These are phyloP conservation scores for Hestina assimilis DNA, from an alignment of 1,140 invertebrate genomes.

Conservation along the genomic window DNA sequence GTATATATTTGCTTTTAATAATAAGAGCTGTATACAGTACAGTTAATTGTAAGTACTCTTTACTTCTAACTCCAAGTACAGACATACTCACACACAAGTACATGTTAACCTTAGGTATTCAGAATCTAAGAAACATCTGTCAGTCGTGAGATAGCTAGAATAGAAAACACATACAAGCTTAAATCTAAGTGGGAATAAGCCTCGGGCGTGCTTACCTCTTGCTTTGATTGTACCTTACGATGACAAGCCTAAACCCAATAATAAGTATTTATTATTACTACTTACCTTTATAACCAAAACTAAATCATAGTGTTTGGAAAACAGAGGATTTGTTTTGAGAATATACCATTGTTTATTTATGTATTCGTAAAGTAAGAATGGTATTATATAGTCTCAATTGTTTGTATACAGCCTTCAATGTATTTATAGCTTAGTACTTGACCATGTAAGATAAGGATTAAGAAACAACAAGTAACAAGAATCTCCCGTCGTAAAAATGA, in stretches of 20 bases:
- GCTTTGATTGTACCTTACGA: constrained; percentile 71
- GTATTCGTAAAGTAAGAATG: not conserved
- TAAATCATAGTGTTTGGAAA: constrained; percentile 25
- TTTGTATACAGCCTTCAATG: constrained; percentile 4
- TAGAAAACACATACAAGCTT: constrained; percentile 22
- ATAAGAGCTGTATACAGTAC: too few relatives aligned
- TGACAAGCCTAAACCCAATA: constrained; percentile 65
- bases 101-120: constrained; percentile 3
- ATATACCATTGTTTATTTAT: not conserved
- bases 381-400: not conserved
- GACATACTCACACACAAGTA: too few relatives aligned
- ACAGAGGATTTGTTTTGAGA: not conserved
- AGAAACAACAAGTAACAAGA: constrained; percentile 42
- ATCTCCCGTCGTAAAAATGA: constrained; percentile 47
- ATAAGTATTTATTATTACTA: constrained; percentile 65
- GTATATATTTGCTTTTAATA: too few relatives aligned
- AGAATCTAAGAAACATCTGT: constrained; percentile 15
- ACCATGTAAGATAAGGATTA: constrained; percentile 24
- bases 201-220: constrained; percentile 47
- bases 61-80: too few relatives aligned
- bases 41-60: too few relatives aligned
- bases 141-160: constrained; percentile 7
- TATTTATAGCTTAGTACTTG: constrained; percentile 15
- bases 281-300: constrained; percentile 27
- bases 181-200: constrained; percentile 60